phyloP scores from a whole-genome alignment of 2,113 vertebrate species.

The Neodontobutis hainanensis region DNA sequence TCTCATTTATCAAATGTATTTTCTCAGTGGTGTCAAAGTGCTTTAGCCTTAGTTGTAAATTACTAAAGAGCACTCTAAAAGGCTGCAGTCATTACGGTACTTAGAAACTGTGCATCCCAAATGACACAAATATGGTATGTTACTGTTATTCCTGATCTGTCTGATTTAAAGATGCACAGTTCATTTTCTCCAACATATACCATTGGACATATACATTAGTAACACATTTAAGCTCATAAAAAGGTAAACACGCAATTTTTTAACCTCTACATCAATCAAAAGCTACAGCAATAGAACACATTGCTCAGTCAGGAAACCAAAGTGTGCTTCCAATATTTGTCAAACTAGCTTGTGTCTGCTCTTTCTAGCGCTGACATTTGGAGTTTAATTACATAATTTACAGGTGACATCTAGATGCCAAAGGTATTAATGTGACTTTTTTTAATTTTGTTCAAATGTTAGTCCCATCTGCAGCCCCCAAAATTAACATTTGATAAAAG shows the following conservation, averaged over 20 bases:
- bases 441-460: constrained; percentile 35
- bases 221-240: too few relatives aligned
- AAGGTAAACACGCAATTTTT: background rate
- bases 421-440: constrained; percentile 18
- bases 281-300: background rate
- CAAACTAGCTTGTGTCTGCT: background rate
- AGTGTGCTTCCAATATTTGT: constrained; percentile 10
- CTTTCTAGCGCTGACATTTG: constrained; percentile 39
- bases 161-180: background rate
- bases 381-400: constrained; percentile 54
- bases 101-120: background rate
- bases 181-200: background rate
- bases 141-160: background rate
- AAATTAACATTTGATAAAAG: constrained; percentile 18
- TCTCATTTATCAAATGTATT: constrained; percentile 35
- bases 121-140: background rate
- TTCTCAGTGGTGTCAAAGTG: constrained; percentile 32
- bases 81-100: constrained; percentile 32
- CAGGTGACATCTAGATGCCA: constrained; percentile 12
- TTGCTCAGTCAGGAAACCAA: constrained; percentile 2
- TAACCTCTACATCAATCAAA: background rate
- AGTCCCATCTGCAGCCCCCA: background rate
- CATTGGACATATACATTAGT: too few relatives aligned
- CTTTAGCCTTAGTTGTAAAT: constrained; percentile 24
- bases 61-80: constrained; percentile 53